phyloP scores from a whole-genome alignment of 2,888 invertebrate species.

The Drosophila lutescens region DNA sequence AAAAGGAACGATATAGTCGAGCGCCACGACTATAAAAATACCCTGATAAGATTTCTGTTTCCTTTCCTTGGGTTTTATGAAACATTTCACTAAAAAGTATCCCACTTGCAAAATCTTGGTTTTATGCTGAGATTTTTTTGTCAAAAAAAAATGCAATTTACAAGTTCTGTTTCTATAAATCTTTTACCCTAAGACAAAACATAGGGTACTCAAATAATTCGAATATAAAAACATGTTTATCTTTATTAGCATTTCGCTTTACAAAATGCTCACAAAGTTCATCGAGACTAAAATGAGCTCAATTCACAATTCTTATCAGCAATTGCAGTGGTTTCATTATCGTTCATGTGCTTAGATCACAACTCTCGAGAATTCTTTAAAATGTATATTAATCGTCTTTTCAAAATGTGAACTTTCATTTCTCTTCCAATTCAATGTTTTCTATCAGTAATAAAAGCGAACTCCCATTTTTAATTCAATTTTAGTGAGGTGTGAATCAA shows the following conservation, averaged over 20 bases:
- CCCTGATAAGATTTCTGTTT: not conserved
- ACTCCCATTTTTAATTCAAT: not conserved
- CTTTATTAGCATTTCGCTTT: slow-evolving; percentile 18
- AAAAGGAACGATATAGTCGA: not conserved
- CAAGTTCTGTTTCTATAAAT: too few species aligned
- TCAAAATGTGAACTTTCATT: not conserved
- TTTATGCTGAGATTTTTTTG: too few species aligned
- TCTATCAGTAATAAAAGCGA: not conserved
- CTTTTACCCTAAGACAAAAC: too few species aligned
- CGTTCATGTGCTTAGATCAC: not conserved
- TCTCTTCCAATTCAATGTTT: not conserved
- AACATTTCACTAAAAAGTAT: not conserved
- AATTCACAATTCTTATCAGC: slow-evolving; percentile 32
- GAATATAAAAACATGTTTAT: not conserved
- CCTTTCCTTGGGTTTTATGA: not conserved
- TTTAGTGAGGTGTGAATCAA: not conserved
- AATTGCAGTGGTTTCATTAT: not conserved
- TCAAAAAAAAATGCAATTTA: too few species aligned
- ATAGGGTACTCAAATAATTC: too few species aligned
- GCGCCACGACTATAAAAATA: not conserved
- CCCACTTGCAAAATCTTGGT: too few species aligned
- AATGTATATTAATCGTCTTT: not conserved
- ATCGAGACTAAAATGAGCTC: not conserved
- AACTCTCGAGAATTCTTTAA: not conserved
- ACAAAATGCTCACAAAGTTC: slow-evolving; percentile 27